Percentiles rank a stretch among this genome's conserved stretches.
Conservation (phyloP, 1,140 invertebrate genomes). For the Leptinotarsa defecta region DNA sequence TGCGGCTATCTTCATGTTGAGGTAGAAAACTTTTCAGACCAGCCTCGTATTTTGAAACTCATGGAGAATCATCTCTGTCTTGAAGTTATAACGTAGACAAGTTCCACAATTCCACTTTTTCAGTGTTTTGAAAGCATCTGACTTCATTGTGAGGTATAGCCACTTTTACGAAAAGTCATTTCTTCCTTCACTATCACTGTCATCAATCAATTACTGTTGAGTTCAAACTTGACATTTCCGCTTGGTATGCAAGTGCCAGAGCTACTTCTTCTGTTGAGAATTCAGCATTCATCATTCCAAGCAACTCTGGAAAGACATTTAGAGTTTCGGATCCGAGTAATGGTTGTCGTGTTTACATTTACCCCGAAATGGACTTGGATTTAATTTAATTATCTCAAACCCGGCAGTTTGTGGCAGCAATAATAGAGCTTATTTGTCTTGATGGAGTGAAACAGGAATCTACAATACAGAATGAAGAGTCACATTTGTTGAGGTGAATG, state of each 20-base stretch:
- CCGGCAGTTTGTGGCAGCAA: constrained; percentile 1
- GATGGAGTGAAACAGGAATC: neutral
- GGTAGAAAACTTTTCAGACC: too few relatives aligned
- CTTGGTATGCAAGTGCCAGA: neutral
- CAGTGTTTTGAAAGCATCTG: too few relatives aligned
- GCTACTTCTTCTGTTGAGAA: neutral
- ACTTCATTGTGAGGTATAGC: too few relatives aligned
- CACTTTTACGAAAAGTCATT: too few relatives aligned
- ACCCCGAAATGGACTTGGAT: neutral
- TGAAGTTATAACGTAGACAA: too few relatives aligned
- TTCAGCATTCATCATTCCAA: neutral
- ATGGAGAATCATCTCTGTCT: too few relatives aligned
- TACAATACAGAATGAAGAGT: neutral
- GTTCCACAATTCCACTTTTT: too few relatives aligned
- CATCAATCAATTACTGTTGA: too few relatives aligned
- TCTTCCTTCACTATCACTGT: too few relatives aligned
- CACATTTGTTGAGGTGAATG: too few relatives aligned
- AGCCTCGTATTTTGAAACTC: too few relatives aligned
- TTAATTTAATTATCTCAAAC: neutral
- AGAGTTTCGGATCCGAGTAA: neutral
- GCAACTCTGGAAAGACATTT: neutral
- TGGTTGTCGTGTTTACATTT: neutral
- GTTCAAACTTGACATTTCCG: neutral
- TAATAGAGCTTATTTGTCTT: constrained; percentile 6
- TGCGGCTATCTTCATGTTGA: too few relatives aligned